Base-by-base conservation (phyloP, 2,113 vertebrate genomes). In the Ammospiza caudacuta region DNA sequence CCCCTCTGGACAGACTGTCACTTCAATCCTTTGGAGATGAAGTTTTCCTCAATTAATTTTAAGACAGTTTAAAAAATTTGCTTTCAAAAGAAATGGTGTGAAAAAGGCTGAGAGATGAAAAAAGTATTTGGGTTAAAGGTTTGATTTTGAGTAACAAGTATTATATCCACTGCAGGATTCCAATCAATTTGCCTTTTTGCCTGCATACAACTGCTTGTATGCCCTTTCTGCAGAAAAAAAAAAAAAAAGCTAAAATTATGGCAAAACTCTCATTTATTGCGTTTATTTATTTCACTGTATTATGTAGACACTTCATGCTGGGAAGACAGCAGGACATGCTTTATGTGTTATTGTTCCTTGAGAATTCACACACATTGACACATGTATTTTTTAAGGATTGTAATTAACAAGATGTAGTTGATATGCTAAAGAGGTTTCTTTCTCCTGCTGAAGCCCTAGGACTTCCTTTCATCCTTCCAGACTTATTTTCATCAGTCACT, bases 241-340 rank as follows among this genome's bases (percentile, higher is more conserved):
- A n/a, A 3, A 54, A 16, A n/a, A 54, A 47, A 37, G 3, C 5
- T 10, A 41, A 76, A 87, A 79, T 41, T 59, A 58, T 37, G 20
- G 8, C 29, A 82, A 51, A 31, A 2, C 0, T 0, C 0, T 29
- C 7, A 43, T 9, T 83, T 83, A 8, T 46, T 78, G 16, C 12
- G 28, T 1, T 0, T 63, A 44, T 77, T 69, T 73, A 41, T 89
- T 79, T 84, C 46, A 57, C 23, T 58, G 2, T 35, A 4, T 67
- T 59, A 54, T 41, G 33, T 6, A 63, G 39, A 59, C 9, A 23
- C 5, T 9, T 59, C 4, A 31, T 21, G 5, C 3, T 49, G 31
- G 15, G 92, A 69, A 25, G 17, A 66, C 24, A 54, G 15, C 9
- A 17, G 37, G 41, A 49, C 12, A 27, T 29, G 5, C 16, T 74